phyloP scores from a whole-genome alignment of 2,113 vertebrate genomes.

The Rhynchopsitta pachyrhyncha region DNA sequence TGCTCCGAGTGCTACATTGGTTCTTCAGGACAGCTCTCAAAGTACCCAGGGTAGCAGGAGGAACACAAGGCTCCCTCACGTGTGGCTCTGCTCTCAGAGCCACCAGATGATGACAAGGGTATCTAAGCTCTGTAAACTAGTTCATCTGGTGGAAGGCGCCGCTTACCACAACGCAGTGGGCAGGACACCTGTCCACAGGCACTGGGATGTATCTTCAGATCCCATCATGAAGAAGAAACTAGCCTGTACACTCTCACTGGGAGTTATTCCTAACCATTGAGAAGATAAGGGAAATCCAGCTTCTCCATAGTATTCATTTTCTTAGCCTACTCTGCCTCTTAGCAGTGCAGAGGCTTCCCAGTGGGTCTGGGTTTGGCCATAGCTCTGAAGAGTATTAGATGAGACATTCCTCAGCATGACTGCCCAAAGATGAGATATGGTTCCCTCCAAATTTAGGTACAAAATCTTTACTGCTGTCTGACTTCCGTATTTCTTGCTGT shows the following conservation, averaged over 20 bases:
- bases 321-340: neutral
- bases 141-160: neutral
- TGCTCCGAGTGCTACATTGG: neutral
- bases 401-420: neutral
- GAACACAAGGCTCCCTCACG: neutral
- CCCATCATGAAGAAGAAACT: neutral
- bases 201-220: neutral
- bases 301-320: neutral
- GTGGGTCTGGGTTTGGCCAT: neutral
- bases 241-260: neutral
- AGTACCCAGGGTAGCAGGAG: neutral
- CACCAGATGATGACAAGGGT: accelerated
- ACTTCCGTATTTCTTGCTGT: accelerated
- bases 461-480: neutral
- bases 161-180: neutral
- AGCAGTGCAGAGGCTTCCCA: neutral
- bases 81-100: neutral
- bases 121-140: neutral
- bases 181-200: neutral
- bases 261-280: neutral
- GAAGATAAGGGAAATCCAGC: neutral
- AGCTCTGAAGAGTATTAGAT: neutral
- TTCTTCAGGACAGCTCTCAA: neutral
- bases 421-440: accelerated
- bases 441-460: accelerated